Evolutionary conservation across 2,113 vertebrate genomes (phyloP), one percentile per base, ranked within the genome.

Genomic region (Motacilla alba): DNA sequence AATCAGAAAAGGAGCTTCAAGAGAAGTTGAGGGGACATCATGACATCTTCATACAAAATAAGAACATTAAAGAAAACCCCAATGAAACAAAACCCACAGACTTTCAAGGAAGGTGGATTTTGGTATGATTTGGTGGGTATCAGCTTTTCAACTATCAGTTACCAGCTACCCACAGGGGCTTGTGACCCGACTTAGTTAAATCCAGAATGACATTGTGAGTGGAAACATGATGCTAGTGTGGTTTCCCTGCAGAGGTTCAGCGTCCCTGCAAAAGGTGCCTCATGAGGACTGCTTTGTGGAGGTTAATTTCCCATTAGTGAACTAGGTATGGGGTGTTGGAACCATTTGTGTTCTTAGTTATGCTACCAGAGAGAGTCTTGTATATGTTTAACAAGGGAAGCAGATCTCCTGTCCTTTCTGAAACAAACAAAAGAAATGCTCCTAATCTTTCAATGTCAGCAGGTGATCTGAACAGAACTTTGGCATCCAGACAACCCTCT

Each of bases 371-470:
- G 33, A 21, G 22, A 21, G 24, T 62, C 13, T 15, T 58, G 7
- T 53, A 21, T 74, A 11, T 30, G 23, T 62, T 84, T 44, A 47
- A 4, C 7, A 37, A 30, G 27, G 17, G 21, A 83, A 41, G 20
- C 3, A 4, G 55, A 63, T 31, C 27, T 74, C 12, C 7, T 12
- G 6, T 68, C 24, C 18, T 78, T 87, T 47, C 24, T 75, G 66
- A 87, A 82, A 22, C 9, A 31, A 77, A 47, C 4, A 4, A 26
- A 59, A 49, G 4, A 84, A 69, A 35, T 56, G 13, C 9, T 87
- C 23, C 37, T 73, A 15, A 66, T 64, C 10, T 72, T 82, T 90
- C 2, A 1, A 0, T 5, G 3, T 3, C 8, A 1, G 30, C 27
- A 56, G 18, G 27, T 56, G 37, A 60, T 87, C n/a, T n/a, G 66